phyloP scores from a whole-genome alignment of 2,797 vertebrate genomes.

The Aldrovandia affinis region DNA sequence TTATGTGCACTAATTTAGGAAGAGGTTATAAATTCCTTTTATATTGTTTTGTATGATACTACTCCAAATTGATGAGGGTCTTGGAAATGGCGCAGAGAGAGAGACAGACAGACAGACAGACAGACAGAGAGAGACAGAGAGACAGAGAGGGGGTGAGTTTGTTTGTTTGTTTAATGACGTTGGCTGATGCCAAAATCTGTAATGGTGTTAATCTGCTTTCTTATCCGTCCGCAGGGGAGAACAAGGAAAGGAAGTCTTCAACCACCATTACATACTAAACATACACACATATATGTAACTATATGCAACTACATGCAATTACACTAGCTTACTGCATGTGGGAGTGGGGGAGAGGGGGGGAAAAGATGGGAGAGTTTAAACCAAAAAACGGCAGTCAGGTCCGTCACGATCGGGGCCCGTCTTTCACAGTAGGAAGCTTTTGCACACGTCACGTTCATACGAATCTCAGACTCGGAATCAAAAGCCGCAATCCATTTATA shows the following conservation, averaged over 20 bases:
- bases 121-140: neutral
- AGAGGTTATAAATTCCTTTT: neutral
- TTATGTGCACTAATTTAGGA: neutral
- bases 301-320: no score
- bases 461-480: slow-evolving; percentile 25
- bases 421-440: neutral
- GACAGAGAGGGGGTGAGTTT: neutral
- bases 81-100: neutral
- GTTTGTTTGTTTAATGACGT: neutral
- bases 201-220: neutral
- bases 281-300: neutral
- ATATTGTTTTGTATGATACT: neutral
- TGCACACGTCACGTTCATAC: slow-evolving; percentile 19
- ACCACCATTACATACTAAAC: neutral
- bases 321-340: neutral
- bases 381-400: neutral
- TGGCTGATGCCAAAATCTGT: neutral
- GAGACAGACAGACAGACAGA: neutral
- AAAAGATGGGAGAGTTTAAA: neutral
- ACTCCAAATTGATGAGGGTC: neutral
- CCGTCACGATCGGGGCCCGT: neutral
- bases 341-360: neutral
- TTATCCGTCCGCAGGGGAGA: neutral
- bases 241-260: neutral
- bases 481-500: slow-evolving; percentile 25